Base-by-base conservation (phyloP, 2,113 vertebrate genomes). In the Plotosus lineatus region DNA sequence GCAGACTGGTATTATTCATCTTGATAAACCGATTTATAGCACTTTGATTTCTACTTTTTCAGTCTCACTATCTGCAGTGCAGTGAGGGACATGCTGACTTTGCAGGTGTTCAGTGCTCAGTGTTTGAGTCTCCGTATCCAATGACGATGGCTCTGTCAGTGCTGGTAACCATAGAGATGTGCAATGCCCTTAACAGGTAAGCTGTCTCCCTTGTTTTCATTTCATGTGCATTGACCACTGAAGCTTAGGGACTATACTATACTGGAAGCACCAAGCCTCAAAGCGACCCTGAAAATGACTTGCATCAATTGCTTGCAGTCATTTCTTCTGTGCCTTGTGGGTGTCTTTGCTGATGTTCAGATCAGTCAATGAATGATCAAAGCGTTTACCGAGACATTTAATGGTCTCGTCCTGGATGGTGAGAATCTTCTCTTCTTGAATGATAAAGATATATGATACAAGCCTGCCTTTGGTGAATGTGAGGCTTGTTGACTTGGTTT, bases 91-190 rank as follows among this genome's bases (percentile, higher is more conserved):
- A 91, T 4, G 80, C 40, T 1, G 91, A 94, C 84, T 94, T 94
- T 79, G 89, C 90, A 9, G 93, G 93, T n/a, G 92, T 94, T 17
- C 91, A 94, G 89, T 94, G 93, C 83, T 94, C 92, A 0, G 93
- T 94, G 53, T 94, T 94, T 60, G 93, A 94, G 88, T 94, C 93
- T 42, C 93, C 93, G 0, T 91, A 91, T 78, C 93, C 93, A 14
- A 94, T 94, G 93, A 94, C 93, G 2, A 94, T 94, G 93, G 93
- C 93, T 5, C 85, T 94, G 87, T 94, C 93, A 31, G 93, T 94
- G 58, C 89, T 94, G 71, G 93, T 94, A 31, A 94, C 93, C 86
- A 94, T 94, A 82, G 93, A 94, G 85, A 94, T 94, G 93, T 94
- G 93, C 85, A 94, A 94, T 11, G 93, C 93, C 77, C 85, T 94